Conservation (phyloP, 2,113 vertebrate genomes). For the Ptyas mucosa region DNA sequence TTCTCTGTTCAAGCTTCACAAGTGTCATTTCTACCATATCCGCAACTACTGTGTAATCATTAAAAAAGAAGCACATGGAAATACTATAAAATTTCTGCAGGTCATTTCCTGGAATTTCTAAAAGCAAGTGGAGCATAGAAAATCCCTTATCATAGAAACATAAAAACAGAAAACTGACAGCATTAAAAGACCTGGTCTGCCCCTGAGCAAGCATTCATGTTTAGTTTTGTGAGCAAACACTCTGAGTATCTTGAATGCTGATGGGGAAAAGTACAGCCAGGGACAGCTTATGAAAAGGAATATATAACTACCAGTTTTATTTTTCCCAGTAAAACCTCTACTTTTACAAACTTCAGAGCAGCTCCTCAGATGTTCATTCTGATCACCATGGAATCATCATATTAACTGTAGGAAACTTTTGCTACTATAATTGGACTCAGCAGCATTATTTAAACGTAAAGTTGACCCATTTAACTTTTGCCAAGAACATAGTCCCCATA, state of each 20-base stretch:
- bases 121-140: not conserved
- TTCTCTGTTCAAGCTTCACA: not conserved
- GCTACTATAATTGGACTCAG: not conserved
- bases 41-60: not conserved
- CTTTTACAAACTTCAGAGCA: not conserved
- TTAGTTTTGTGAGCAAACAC: not conserved
- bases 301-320: not conserved
- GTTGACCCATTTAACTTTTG: not conserved
- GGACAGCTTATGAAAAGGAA: not conserved
- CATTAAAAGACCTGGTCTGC: not conserved
- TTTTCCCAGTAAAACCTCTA: not conserved
- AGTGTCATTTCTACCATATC: not conserved
- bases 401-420: not conserved
- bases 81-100: not conserved
- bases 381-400: not conserved
- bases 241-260: not conserved
- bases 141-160: not conserved
- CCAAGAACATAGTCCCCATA: not conserved
- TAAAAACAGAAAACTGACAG: not conserved
- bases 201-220: not conserved
- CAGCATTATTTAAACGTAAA: not conserved
- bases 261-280: not conserved
- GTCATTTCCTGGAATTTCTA: not conserved
- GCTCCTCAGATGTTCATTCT: too few relatives aligned
- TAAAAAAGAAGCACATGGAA: not conserved